phyloP scores from a whole-genome alignment of 53 echinoderm and acorn worm genomes.

The Mesocentrotus franciscanus region DNA sequence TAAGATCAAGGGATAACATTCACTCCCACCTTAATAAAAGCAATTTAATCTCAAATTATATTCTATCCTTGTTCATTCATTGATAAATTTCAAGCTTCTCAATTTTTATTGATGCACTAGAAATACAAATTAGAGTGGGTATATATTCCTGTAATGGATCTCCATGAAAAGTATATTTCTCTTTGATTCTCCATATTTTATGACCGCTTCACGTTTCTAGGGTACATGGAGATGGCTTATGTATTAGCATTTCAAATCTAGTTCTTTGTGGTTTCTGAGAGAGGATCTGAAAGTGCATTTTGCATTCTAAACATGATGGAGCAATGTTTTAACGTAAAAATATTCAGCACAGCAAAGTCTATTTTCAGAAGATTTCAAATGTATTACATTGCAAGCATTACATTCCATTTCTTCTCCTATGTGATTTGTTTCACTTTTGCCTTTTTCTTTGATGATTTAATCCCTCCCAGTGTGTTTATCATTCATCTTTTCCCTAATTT shows the following conservation, averaged over 20 bases:
- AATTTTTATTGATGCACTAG: conserved; percentile 21
- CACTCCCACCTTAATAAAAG: not conserved
- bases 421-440: not conserved
- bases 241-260: conserved; percentile 52
- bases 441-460: not conserved
- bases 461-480: not conserved
- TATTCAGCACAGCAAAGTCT: not conserved
- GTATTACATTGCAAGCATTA: not conserved
- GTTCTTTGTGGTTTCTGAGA: conserved; percentile 24
- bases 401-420: not conserved
- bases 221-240: not conserved
- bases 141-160: conserved; percentile 10
- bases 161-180: not conserved
- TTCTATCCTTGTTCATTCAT: not conserved
- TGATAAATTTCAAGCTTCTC: not conserved
- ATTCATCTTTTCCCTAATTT: too few species aligned
- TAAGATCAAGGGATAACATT: not conserved
- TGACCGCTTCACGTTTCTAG: not conserved
- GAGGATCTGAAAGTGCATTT: not conserved
- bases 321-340: conserved; percentile 24
- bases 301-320: conserved; percentile 19
- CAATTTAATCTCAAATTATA: not conserved
- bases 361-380: not conserved
- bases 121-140: not conserved
- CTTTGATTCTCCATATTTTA: not conserved